phyloP scores from a whole-genome alignment of 2,113 vertebrate species.

The Pyxicephalus adspersus region DNA sequence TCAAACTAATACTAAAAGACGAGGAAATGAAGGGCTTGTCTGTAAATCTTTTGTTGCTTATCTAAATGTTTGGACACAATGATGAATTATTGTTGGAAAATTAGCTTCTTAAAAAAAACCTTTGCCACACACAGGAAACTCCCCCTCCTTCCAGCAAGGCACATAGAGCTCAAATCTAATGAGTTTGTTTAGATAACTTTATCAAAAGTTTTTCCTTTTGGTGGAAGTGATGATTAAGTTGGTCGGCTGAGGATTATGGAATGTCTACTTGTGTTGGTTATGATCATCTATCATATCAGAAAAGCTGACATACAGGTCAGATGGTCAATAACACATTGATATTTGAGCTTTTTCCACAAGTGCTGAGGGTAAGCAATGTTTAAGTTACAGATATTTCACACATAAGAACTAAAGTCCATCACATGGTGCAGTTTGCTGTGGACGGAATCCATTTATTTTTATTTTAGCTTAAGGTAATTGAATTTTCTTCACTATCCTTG shows the following conservation, averaged over 20 bases:
- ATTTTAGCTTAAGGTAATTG: slow-evolving; percentile 32
- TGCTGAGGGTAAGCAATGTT: slow-evolving; percentile 11
- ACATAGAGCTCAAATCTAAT: slow-evolving; percentile 32
- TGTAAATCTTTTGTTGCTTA: slow-evolving; percentile 47
- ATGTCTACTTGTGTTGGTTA: slow-evolving; percentile 24
- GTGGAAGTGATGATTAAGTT: slow-evolving; percentile 35
- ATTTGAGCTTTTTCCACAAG: slow-evolving; percentile 18
- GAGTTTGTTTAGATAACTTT: slow-evolving; percentile 51
- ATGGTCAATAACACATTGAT: slow-evolving; percentile 28
- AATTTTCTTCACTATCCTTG: slow-evolving; percentile 22
- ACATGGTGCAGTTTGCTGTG: slow-evolving; percentile 8
- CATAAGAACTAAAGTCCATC: slow-evolving; percentile 9
- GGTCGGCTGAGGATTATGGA: slow-evolving; percentile 8
- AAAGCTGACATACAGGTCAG: slow-evolving; percentile 14
- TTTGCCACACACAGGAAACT: slow-evolving; percentile 31
- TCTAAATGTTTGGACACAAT: slow-evolving; percentile 53
- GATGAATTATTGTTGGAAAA: slow-evolving; percentile 49
- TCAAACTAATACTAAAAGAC: slow-evolving; percentile 25
- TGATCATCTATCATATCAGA: slow-evolving; percentile 45
- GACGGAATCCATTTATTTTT: slow-evolving; percentile 21
- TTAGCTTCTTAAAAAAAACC: slow-evolving; percentile 42
- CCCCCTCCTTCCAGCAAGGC: slow-evolving; percentile 19
- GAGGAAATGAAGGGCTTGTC: slow-evolving; percentile 45
- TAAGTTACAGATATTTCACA: slow-evolving; percentile 6
- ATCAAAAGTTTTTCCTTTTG: slow-evolving; percentile 40